Evolutionary conservation across 2,888 invertebrate species (phyloP), one percentile per base, ranked within the genome.

Genomic region (Cordilura impudica): DNA sequence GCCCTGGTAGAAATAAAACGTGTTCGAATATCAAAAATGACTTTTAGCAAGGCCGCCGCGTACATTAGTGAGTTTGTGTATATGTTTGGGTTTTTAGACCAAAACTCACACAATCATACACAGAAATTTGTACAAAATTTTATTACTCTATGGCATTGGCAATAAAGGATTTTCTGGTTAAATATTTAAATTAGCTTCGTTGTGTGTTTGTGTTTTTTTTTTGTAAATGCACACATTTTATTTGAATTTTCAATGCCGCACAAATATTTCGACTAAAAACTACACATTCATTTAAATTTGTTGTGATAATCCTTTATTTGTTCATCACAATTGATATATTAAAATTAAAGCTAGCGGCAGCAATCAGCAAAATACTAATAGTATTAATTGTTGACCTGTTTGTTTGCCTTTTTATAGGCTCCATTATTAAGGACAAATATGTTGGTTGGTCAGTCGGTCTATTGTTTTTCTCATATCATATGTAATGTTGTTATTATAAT

Each of bases 311-410:
- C 74, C 67, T 54, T 35, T 67, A 67, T 47, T 54, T 67, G 51
- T 74, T 74, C 60, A 61, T 61, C 26, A 26, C 67, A 67, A 69
- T 53, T 61, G 61, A 75, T 75, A 69, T 69, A 69, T 69, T 45
- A 47, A 47, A 54, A 74, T 69, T 54, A 75, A 69, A 45, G 56
- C 49, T 43, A 21, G 21, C 51, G 29, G 73, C 56, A 66, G 18
- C 56, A 23, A 21, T n/a, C 14, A 45, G 14, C 18, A 35, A 29
- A 29, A 16, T 18, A 19, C 39, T 23, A 74, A 67, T 69, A 4
- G 16, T 61, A 54, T 63, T 75, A 63, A 63, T 63, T 63, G 39
- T 69, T 69, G 61, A 61, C 19, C 69, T 56, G 47, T 49, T 58
- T 51, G 23, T 0, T 56, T 21, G 54, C 47, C 47, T 54, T 63